Percentiles rank a stretch among this genome's conserved stretches.
These are phyloP conservation scores for Drosophila picticornis DNA, from an alignment of 2,888 invertebrate species.

Conservation along the genomic window DNA sequence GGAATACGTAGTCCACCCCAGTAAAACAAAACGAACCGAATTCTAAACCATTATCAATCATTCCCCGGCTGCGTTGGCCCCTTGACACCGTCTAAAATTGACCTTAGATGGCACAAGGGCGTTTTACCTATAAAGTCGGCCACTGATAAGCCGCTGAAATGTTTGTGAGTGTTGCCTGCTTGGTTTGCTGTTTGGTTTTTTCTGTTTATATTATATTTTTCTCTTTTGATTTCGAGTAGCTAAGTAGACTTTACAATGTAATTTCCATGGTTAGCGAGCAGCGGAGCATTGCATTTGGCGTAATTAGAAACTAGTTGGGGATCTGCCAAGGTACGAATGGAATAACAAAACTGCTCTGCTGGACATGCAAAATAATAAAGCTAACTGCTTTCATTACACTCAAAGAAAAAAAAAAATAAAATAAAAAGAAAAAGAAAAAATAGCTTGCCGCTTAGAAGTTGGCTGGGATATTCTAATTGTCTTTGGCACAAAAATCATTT, in stretches of 20 bases:
- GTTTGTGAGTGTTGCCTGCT: slow-evolving; percentile 1
- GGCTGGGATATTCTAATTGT: slow-evolving; percentile 51
- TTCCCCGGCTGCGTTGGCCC: slow-evolving; percentile 13
- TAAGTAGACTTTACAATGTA: slow-evolving; percentile 19
- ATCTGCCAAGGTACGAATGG: slow-evolving; percentile 34
- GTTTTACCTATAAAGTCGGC: slow-evolving; percentile 32
- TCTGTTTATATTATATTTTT: neutral
- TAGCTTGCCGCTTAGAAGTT: slow-evolving; percentile 21
- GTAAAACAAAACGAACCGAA: neutral
- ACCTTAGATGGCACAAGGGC: slow-evolving; percentile 55
- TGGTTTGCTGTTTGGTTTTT: slow-evolving; percentile 9
- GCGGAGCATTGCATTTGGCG: slow-evolving; percentile 68
- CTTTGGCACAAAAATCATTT: slow-evolving; percentile 66
- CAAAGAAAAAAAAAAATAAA: slow-evolving; percentile 29
- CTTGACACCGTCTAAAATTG: slow-evolving; percentile 26
- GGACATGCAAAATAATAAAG: slow-evolving; percentile 58
- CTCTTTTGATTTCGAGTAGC: slow-evolving; percentile 14
- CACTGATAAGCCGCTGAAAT: slow-evolving; percentile 46
- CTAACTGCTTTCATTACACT: slow-evolving; percentile 55
- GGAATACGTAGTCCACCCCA: neutral
- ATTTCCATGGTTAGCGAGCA: slow-evolving; percentile 43
- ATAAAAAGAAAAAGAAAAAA: neutral
- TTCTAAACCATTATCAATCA: slow-evolving; percentile 54
- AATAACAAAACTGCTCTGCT: slow-evolving; percentile 43
- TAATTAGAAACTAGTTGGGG: slow-evolving; percentile 70